Conservation (phyloP, 2,797 vertebrate species). For the Rostrhamus sociabilis region DNA sequence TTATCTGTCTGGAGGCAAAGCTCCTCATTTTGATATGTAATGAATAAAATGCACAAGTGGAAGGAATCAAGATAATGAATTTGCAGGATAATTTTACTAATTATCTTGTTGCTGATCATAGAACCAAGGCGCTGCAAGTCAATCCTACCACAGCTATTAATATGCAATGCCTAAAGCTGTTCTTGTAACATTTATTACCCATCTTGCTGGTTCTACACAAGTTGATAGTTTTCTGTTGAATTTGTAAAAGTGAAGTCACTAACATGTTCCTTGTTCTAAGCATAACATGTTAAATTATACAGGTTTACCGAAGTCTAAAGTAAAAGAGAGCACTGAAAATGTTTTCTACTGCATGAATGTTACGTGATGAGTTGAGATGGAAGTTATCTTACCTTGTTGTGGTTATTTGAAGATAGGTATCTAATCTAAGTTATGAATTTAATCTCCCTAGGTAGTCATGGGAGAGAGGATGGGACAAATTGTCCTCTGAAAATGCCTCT, state of each 20-base stretch:
- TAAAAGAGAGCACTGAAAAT: not conserved
- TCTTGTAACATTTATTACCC: slow-evolving; percentile 67
- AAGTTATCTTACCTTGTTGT: not conserved
- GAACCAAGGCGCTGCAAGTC: slow-evolving; percentile 47
- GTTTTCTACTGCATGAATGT: not conserved
- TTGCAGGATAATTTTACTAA: slow-evolving; percentile 72
- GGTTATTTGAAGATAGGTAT: not conserved
- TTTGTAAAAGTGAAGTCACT: slow-evolving; percentile 29
- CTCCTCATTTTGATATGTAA: slow-evolving; percentile 62
- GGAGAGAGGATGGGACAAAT: not conserved
- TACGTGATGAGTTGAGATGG: not conserved
- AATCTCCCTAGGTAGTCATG: not conserved
- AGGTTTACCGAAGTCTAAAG: not conserved
- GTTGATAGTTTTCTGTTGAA: slow-evolving; percentile 50
- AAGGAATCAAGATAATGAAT: slow-evolving; percentile 73
- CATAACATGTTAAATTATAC: slow-evolving; percentile 51
- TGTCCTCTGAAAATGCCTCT: not conserved
- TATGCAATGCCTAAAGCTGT: slow-evolving; percentile 55
- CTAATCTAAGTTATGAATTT: not conserved
- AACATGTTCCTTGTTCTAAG: slow-evolving; percentile 36
- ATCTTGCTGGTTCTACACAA: slow-evolving; percentile 33
- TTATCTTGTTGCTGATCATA: slow-evolving; percentile 65
- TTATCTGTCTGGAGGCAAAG: slow-evolving; percentile 60
- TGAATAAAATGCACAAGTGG: slow-evolving; percentile 68
- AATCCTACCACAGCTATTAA: slow-evolving; percentile 52